Evolutionary conservation across 2,797 vertebrate species (phyloP), one percentile per base, ranked within the genome.

Genomic region (Petrocephalus sullivani): DNA sequence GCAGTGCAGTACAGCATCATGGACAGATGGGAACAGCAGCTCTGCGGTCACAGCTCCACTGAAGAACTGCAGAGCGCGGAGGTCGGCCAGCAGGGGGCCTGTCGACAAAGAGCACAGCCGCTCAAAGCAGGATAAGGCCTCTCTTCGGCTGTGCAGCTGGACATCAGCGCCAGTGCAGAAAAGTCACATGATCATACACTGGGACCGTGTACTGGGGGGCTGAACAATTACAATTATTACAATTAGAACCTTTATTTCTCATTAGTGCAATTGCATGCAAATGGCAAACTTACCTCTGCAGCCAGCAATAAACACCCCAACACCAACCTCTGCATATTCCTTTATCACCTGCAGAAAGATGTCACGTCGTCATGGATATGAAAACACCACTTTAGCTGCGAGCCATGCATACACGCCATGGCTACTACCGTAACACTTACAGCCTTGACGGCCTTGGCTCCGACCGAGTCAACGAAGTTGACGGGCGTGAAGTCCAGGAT

Each of bases 401-500:
- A 16, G 14, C 28, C 12, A 46, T 46, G 4, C 71, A 78, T 37
- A 19, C 14, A 51, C 19, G 23, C 33, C 57, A 46, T 7, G 14
- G 83, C 14, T 19, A 28, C 28, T 2, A 51, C 12, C 4, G 37
- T 6, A 49, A 21, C 41, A 23, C 96, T 95, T 93, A 99, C 98
- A 84, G 97, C 95, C 93, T 97, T 97, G 90, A 99, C 87, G 89
- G 96, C 95, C 95, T 99, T 99, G 19, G 96, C 97, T 91, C 97
- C 98, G 64, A 99, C 98, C 0, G 97, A 98, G 93, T 99, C 98
- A 3, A 98, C 94, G 90, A 99, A 99, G 94, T 95, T 97, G 91
- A 96, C 96, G 0, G 96, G 93, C 0, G 96, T 95, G 90, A 98
- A 98, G 94, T 99, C 98, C 93, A 99, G 94, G 91, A 99, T 93